Evolutionary conservation across 2,888 invertebrate genomes (phyloP), one percentile per base, ranked within the genome.

Genomic region (Willowsia nigromaculata): DNA sequence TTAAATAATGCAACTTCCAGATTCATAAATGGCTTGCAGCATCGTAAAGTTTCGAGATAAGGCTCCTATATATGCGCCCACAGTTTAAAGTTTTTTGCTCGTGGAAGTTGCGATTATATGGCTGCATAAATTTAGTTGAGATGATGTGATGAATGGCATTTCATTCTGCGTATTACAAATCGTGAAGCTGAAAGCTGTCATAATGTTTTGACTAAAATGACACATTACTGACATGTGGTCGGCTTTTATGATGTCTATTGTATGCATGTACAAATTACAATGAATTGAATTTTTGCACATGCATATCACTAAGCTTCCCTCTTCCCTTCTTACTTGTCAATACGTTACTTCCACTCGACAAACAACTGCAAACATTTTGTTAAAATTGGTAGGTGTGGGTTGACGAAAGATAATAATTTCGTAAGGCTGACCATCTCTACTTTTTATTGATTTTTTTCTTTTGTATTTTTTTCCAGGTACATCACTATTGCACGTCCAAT

Each of bases 401-500:
- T 56, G 78, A 78, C 56, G 78, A 78, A 78, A 78, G 56, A 53
- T 78, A 27, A 33, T 37, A 50, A 33, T 78, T 78, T 53, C 33
- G 53, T 78, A 78, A 56, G 7, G 18, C 25, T 37, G 78, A 5
- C 53, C 78, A 78, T 78, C 78, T 56, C 37, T 53, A 78, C 33
- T 74, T 50, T 74, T 74, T 74, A 71, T 71, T 6, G 30, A 74
- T 43, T 25, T 33, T 53, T 78, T 53, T 6, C 53, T 53, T 18
- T 27, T 47, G 27, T 76, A n/a, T 27, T 43, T 27, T 27, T 59
- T 81, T 90, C 37, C 90, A 92, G 93, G 85, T 93, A 92, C 80
- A 91, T 93, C 18, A 92, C 93, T 6, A 93, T 93, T 50, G 92
- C 92, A 9, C 90, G 91, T 18, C 93, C 93, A 1, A 93, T 93